Conservation (phyloP, 2,888 invertebrate species). For the Drosophila histrio region DNA sequence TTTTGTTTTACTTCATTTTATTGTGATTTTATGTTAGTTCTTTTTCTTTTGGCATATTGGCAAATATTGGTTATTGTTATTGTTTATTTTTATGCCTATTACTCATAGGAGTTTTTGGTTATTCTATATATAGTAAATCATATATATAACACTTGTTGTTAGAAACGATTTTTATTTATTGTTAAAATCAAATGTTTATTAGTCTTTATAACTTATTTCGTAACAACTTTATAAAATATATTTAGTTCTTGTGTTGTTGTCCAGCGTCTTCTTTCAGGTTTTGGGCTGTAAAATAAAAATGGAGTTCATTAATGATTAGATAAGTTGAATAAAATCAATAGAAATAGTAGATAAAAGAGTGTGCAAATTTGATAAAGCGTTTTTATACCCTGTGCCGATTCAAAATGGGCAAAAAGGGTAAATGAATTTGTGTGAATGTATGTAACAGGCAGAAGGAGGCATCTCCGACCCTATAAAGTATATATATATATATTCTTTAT, state of each 20-base stretch:
- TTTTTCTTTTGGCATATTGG: slow-evolving; percentile 64
- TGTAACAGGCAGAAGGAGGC: no score
- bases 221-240: slow-evolving; percentile 4
- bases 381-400: no score
- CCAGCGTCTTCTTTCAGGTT: background rate
- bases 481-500: no score
- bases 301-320: background rate
- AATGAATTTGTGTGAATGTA: no score
- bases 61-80: slow-evolving; percentile 73
- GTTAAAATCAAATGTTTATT: slow-evolving; percentile 13
- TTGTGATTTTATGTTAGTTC: slow-evolving; percentile 66
- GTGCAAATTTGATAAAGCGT: no score
- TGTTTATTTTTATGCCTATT: slow-evolving; percentile 28
- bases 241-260: slow-evolving; percentile 3
- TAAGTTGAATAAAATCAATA: background rate
- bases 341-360: background rate
- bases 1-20: slow-evolving; percentile 60
- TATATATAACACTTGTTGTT: background rate
- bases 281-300: slow-evolving; percentile 21
- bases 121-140: no score
- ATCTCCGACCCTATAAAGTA: no score
- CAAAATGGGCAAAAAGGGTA: no score
- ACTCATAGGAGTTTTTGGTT: no score
- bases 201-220: background rate
- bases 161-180: slow-evolving; percentile 30